Base-by-base conservation (phyloP, 2,888 invertebrate genomes). In the Teleiodes luculella region DNA sequence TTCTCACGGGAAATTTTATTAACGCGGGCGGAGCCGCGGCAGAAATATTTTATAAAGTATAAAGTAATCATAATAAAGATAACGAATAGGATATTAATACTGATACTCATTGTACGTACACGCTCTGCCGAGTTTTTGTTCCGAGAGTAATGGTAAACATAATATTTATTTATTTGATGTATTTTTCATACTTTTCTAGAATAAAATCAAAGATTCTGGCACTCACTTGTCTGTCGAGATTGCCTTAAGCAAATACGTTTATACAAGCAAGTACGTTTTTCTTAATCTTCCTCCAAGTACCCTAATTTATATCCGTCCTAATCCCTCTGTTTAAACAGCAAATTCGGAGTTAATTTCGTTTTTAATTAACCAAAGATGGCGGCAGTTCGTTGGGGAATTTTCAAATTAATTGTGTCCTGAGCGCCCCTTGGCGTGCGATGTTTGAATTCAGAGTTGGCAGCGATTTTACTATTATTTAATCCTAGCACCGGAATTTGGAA, bases 401-500 rank as follows among this genome's bases (percentile, higher is more conserved):
- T 54, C 52, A 49, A 61, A 63, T 63, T 61, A 63, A 63, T 63
- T 63, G 59, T 43, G 53, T 57, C 59, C 14, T 36, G 35, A 50
- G 35, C 46, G 56, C 47, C 48, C 55, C 61, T 63, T 61, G 63
- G 61, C 63, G 58, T 48, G 55, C 41, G 24, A 16, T 33, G 55
- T 60, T 64, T 61, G 60, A 55, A 59, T 62, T 59, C 51, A 24
- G 50, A 60, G 50, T 60, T 64, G 62, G 60, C 60, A 62, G 57
- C 53, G 60, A 61, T 64, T 64, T 64, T 64, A 61, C 64, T 64
- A 64, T 64, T 64, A 64, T 64, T 64, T 64, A 64, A 64, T 62
- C 62, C 55, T 54, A 52, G 59, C 37, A 49, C 55, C 30, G 55
- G 46, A 47, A 53, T 41, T 37, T 4, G 11, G 36, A 47, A 18